These are phyloP conservation scores for Patella caerulea DNA, from an alignment of 2,888 invertebrate genomes.

Conservation along the genomic window DNA sequence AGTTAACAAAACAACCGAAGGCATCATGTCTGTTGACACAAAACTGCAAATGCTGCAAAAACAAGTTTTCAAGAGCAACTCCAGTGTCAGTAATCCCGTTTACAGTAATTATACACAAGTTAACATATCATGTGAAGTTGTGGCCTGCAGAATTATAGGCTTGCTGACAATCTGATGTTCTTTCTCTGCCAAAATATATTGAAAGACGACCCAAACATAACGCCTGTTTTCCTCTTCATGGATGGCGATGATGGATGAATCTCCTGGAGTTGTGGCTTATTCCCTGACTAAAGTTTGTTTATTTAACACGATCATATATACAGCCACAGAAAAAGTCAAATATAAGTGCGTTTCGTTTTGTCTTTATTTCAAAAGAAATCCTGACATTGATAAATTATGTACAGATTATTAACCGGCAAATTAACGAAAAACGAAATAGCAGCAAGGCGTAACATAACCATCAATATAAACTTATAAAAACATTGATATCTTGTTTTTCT, in stretches of 20 bases:
- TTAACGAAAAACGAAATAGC: not conserved
- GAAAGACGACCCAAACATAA: conserved; percentile 2
- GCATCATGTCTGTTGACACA: too few species aligned
- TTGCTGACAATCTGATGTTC: conserved; percentile 32
- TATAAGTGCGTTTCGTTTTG: not conserved
- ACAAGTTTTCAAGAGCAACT: too few species aligned
- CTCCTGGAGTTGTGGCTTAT: not conserved
- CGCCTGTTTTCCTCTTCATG: not conserved
- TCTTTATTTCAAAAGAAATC: not conserved
- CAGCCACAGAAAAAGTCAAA: not conserved
- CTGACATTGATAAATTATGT: conserved; percentile 7
- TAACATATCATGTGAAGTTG: not conserved
- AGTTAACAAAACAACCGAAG: too few species aligned
- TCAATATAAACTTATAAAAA: not conserved
- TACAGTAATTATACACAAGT: too few species aligned
- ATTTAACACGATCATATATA: conserved; percentile 9
- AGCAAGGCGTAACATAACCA: not conserved
- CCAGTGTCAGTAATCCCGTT: too few species aligned
- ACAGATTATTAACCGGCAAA: conserved; percentile 1
- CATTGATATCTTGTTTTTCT: conserved; percentile 6
- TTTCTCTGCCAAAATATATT: conserved; percentile 21
- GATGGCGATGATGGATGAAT: not conserved
- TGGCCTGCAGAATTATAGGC: conserved; percentile 22
- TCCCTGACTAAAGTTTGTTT: conserved; percentile 4
- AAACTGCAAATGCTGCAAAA: too few species aligned